These are phyloP conservation scores for Epinephelus fuscoguttatus DNA, from an alignment of 2,113 vertebrate genomes.

Conservation along the genomic window DNA sequence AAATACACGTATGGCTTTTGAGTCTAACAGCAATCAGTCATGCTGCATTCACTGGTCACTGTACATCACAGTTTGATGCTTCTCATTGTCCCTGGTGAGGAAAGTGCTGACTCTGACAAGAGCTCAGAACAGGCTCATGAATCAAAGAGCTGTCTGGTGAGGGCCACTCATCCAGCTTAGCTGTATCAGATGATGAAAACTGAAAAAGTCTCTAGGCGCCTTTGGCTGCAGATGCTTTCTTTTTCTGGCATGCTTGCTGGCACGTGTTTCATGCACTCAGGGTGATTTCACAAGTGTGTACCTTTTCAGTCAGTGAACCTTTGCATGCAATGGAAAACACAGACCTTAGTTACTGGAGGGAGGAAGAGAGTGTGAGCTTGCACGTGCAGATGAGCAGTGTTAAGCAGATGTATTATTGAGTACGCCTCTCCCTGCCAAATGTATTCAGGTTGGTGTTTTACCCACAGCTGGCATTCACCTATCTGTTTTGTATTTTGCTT, in stretches of 20 bases:
- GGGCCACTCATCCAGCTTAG: neutral
- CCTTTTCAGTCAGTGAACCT: conserved; percentile 30
- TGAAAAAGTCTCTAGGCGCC: conserved; percentile 1
- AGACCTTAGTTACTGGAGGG: neutral
- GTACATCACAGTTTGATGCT: conserved; percentile 7
- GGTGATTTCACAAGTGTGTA: conserved; percentile 38
- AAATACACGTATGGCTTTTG: neutral
- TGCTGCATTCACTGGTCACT: conserved; percentile 19
- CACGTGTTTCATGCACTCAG: conserved; percentile 18
- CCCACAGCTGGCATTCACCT: neutral
- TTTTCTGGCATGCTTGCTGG: conserved; percentile 21
- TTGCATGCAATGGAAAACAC: conserved; percentile 33
- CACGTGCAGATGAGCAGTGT: neutral
- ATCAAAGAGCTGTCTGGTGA: conserved; percentile 22
- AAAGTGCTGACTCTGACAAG: conserved; percentile 40
- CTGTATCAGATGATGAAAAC: neutral
- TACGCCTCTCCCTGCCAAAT: neutral
- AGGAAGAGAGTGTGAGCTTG: neutral
- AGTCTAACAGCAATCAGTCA: neutral
- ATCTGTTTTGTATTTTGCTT: neutral
- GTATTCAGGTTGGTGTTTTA: conserved; percentile 8
- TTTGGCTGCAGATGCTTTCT: conserved; percentile 30
- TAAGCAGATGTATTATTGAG: conserved; percentile 35
- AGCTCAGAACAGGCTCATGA: conserved; percentile 32
- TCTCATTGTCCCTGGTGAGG: conserved; percentile 7